phyloP scores from a whole-genome alignment of 53 echinoderm and acorn worm species.

The Pentamera pediparva region DNA sequence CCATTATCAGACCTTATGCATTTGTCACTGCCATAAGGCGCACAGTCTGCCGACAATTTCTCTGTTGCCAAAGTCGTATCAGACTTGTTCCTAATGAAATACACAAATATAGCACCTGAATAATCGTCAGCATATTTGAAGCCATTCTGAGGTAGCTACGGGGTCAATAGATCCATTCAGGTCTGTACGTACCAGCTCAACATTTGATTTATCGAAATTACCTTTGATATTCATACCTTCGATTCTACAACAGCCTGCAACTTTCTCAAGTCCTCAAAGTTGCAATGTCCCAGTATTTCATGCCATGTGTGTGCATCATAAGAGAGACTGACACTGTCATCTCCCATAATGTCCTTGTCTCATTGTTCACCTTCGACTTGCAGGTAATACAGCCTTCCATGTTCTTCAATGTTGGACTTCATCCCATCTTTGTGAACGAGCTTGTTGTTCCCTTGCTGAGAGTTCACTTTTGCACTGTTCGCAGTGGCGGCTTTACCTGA shows the following conservation, averaged over 20 bases:
- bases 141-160: neutral
- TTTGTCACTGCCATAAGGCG: slow-evolving; percentile 16
- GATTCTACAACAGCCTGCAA: neutral
- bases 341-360: neutral
- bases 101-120: slow-evolving; percentile 27
- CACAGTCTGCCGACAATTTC: slow-evolving; percentile 25
- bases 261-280: neutral
- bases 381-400: neutral
- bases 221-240: neutral
- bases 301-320: neutral
- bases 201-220: neutral
- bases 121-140: slow-evolving; percentile 35
- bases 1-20: slow-evolving; percentile 34
- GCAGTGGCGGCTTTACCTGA: slow-evolving; percentile 26
- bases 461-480: slow-evolving; percentile 19
- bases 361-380: neutral
- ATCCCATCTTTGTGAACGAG: neutral
- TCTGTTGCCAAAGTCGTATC: slow-evolving; percentile 9
- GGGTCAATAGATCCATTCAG: neutral
- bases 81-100: slow-evolving; percentile 23
- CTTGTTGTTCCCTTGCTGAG: neutral
- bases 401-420: neutral
- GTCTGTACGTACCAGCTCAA: neutral
- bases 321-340: neutral
- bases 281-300: no score